Conservation (phyloP, 2,888 invertebrate genomes). For the Aproaerema taeniolella region DNA sequence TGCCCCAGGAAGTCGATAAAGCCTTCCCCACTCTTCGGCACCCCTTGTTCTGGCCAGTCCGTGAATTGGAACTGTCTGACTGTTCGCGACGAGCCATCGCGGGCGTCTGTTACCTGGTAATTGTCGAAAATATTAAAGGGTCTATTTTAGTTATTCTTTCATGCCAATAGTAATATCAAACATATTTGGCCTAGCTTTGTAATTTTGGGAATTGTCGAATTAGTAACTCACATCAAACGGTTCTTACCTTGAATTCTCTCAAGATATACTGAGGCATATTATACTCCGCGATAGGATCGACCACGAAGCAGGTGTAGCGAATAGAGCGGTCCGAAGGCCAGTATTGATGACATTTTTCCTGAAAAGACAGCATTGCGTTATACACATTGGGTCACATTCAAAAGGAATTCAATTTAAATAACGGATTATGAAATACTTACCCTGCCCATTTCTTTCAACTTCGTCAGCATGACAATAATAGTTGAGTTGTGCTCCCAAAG, state of each 20-base stretch:
- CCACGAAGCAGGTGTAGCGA: slow-evolving; percentile 98
- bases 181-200: background rate
- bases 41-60: slow-evolving; percentile 97
- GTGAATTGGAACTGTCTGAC: slow-evolving; percentile 98
- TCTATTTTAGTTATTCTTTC: background rate
- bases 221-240: background rate
- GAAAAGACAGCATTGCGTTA: slow-evolving; percentile 40
- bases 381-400: background rate
- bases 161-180: background rate
- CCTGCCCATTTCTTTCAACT: slow-evolving; percentile 97
- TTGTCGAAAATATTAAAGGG: no score
- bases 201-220: background rate
- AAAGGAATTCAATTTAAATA: background rate
- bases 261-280: slow-evolving; percentile 99
- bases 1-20: slow-evolving; percentile 99
- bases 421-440: slow-evolving; percentile 72
- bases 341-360: slow-evolving; percentile 99
- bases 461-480: slow-evolving; percentile 99
- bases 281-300: slow-evolving; percentile 99
- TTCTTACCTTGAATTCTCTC: slow-evolving; percentile 94
- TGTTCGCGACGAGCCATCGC: slow-evolving; percentile 97
- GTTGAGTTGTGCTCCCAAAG: slow-evolving; percentile 99
- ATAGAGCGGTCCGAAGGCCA: slow-evolving; percentile 99
- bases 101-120: slow-evolving; percentile 94
- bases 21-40: slow-evolving; percentile 98